Evolutionary conservation across 2,113 vertebrate species (phyloP).

Genomic region (Lepus europaeus): DNA sequence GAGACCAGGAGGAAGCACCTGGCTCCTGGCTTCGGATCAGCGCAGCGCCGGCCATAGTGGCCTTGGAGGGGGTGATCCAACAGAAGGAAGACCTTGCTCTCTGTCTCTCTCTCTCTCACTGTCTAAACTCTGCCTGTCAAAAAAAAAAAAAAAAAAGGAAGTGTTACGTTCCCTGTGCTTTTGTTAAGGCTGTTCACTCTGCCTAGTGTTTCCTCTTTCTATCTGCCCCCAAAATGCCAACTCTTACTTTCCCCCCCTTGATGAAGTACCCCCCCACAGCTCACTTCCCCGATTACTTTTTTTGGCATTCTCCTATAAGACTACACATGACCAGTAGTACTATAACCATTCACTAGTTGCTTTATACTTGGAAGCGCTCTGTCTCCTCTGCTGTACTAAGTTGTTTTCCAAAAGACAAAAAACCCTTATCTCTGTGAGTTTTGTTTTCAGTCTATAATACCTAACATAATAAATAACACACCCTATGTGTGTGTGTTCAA

Average conservation of each 20-base stretch:
- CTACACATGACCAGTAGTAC: neutral
- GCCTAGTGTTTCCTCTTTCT: neutral
- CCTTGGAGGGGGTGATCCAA: no score
- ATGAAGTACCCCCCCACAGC: neutral
- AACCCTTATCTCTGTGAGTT: neutral
- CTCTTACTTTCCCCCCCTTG: neutral
- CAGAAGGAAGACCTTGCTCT: no score
- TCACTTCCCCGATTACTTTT: neutral
- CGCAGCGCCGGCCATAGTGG: no score
- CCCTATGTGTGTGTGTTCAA: conserved; percentile 7
- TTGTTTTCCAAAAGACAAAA: conserved; percentile 3
- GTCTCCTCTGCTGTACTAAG: neutral
- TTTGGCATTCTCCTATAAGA: neutral
- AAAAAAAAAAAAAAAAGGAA: neutral
- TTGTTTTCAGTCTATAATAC: conserved; percentile 29
- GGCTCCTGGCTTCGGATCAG: no score
- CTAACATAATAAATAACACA: conserved; percentile 15
- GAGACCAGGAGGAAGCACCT: no score
- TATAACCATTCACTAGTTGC: neutral
- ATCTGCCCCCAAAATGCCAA: neutral
- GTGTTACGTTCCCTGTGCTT: neutral
- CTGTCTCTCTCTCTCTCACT: no score
- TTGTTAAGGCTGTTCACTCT: conserved; percentile 28
- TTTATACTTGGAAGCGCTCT: neutral
- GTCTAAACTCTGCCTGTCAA: no score